These are phyloP conservation scores for Noctua janthe DNA, from an alignment of 2,888 invertebrate genomes.

Conservation along the genomic window DNA sequence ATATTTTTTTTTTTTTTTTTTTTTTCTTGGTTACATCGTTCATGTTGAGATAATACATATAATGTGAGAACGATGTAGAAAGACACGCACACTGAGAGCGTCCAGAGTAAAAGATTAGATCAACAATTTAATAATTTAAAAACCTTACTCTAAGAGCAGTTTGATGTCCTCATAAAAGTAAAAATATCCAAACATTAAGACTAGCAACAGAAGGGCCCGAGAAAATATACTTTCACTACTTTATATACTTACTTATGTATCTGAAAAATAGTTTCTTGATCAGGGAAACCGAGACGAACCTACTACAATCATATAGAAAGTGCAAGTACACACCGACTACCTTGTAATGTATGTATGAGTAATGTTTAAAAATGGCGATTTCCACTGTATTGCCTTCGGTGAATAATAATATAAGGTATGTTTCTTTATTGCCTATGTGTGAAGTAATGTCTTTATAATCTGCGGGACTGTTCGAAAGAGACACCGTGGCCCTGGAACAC, in stretches of 20 bases:
- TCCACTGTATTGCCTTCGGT: background rate
- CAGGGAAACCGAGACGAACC: slow-evolving; percentile 46
- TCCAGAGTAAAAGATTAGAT: too few species aligned
- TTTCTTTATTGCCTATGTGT: background rate
- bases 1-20: too few species aligned
- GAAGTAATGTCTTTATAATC: background rate
- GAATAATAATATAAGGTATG: background rate
- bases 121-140: too few species aligned
- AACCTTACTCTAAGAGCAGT: background rate
- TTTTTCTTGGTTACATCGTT: too few species aligned
- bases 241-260: background rate
- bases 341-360: slow-evolving; percentile 14
- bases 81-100: too few species aligned
- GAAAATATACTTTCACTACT: slow-evolving; percentile 40
- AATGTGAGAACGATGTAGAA: too few species aligned
- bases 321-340: slow-evolving; percentile 28
- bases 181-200: background rate
- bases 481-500: too few species aligned
- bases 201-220: background rate
- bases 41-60: too few species aligned
- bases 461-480: too few species aligned
- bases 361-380: slow-evolving; percentile 26
- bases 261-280: slow-evolving; percentile 36
- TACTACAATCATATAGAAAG: slow-evolving; percentile 52
- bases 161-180: background rate